phyloP scores from a whole-genome alignment of 1,140 invertebrate genomes.

The Pinna nobilis region DNA sequence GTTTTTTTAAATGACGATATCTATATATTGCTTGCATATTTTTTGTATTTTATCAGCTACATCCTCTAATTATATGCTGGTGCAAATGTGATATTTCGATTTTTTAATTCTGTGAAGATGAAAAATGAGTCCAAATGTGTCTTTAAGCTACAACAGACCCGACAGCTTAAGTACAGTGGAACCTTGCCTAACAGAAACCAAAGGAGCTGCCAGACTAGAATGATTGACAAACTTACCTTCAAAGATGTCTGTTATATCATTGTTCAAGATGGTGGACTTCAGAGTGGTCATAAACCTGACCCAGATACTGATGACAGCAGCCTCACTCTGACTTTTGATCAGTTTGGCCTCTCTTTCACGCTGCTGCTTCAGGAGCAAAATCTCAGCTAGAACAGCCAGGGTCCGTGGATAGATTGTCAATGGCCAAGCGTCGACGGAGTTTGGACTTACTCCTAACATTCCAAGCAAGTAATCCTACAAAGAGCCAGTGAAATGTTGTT shows the following conservation, averaged over 20 bases:
- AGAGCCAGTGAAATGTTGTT: background rate
- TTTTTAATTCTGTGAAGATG: too few relatives aligned
- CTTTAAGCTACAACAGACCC: too few relatives aligned
- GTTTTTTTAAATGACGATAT: too few relatives aligned
- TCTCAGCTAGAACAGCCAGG: constrained; percentile 86
- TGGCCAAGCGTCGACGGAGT: constrained; percentile 82
- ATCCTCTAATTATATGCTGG: too few relatives aligned
- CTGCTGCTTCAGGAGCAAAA: constrained; percentile 84
- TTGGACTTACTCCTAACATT: constrained; percentile 86
- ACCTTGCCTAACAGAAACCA: background rate
- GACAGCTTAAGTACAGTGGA: too few relatives aligned
- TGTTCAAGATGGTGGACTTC: constrained; percentile 83
- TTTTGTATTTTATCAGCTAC: too few relatives aligned
- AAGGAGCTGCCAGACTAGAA: background rate
- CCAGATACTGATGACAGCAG: constrained; percentile 92
- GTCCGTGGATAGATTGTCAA: constrained; percentile 90
- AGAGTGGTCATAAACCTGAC: constrained; percentile 90
- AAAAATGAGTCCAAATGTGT: too few relatives aligned
- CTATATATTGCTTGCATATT: too few relatives aligned
- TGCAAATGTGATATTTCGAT: too few relatives aligned
- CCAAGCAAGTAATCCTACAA: constrained; percentile 82
- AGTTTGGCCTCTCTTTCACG: constrained; percentile 80
- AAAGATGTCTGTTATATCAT: constrained; percentile 58
- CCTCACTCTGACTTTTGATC: constrained; percentile 78
- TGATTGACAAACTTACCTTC: constrained; percentile 56